Conservation (phyloP, 2,797 vertebrate species). For the Coreius guichenoti region DNA sequence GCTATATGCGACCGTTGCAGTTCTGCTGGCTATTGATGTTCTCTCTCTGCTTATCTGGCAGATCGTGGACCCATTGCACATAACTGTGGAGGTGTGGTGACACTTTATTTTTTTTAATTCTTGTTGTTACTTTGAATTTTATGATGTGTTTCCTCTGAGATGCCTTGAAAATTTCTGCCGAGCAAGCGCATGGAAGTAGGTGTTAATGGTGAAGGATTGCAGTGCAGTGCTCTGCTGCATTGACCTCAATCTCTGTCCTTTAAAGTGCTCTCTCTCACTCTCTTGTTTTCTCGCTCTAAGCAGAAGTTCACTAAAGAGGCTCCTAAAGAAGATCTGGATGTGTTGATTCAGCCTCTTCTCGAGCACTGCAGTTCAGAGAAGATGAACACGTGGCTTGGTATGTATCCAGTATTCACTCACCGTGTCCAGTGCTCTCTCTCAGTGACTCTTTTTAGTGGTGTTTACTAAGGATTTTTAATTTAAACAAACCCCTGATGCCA, state of each 20-base stretch:
- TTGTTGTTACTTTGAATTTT: conserved; percentile 43
- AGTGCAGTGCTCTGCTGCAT: conserved; percentile 28
- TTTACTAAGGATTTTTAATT: background rate
- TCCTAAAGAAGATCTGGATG: conserved; percentile 90
- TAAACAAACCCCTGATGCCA: background rate
- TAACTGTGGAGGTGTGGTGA: conserved; percentile 86
- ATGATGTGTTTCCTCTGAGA: conserved; percentile 50
- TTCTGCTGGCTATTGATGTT: conserved; percentile 88
- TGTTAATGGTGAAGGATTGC: conserved; percentile 42
- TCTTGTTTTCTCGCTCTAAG: conserved; percentile 38
- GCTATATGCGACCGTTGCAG: conserved; percentile 89
- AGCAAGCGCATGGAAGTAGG: conserved; percentile 10
- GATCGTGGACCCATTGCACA: conserved; percentile 90
- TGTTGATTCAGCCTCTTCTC: conserved; percentile 90
- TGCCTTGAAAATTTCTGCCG: conserved; percentile 12
- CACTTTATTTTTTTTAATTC: conserved; percentile 23
- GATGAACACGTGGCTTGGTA: conserved; percentile 97
- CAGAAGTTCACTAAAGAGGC: conserved; percentile 93
- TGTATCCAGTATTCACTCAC: conserved; percentile 2
- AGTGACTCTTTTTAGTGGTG: background rate
- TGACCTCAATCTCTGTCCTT: conserved; percentile 38
- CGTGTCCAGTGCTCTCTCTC: conserved; percentile 22
- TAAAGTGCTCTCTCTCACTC: conserved; percentile 7
- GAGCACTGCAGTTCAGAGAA: conserved; percentile 95
- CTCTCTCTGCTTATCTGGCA: conserved; percentile 92